Conservation (phyloP, 1,140 invertebrate genomes). For the Lordiphosa stackelbergi region DNA sequence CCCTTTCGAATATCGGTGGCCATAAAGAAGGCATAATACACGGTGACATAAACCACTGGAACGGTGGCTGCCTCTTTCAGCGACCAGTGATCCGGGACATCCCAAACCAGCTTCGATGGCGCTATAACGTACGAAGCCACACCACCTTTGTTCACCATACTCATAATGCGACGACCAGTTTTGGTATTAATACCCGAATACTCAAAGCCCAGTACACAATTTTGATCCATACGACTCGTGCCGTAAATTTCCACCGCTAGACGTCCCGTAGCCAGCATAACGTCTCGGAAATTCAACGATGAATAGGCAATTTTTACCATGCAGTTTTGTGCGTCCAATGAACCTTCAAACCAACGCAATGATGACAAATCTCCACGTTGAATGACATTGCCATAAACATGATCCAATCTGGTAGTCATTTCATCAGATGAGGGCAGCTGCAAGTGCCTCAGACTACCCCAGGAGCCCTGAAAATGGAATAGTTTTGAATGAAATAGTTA, state of each 20-base stretch:
- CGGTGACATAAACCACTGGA: slow-evolving; percentile 91
- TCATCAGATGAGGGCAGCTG: slow-evolving; percentile 78
- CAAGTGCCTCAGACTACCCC: slow-evolving; percentile 89
- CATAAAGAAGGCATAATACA: slow-evolving; percentile 88
- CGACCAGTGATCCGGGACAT: slow-evolving; percentile 89
- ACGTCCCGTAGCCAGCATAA: slow-evolving; percentile 88
- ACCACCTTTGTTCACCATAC: slow-evolving; percentile 80
- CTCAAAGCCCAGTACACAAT: slow-evolving; percentile 86
- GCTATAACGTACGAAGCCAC: slow-evolving; percentile 82
- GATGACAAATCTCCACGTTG: slow-evolving; percentile 91
- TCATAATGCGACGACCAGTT: slow-evolving; percentile 85
- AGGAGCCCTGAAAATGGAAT: slow-evolving; percentile 80
- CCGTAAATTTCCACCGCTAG: slow-evolving; percentile 81
- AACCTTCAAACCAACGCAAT: slow-evolving; percentile 88
- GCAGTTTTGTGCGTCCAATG: slow-evolving; percentile 70
- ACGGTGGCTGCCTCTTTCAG: slow-evolving; percentile 92
- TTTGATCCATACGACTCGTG: slow-evolving; percentile 79
- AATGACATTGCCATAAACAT: slow-evolving; percentile 88
- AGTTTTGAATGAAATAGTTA: neutral
- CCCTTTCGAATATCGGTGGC: slow-evolving; percentile 82
- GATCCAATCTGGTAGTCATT: slow-evolving; percentile 68
- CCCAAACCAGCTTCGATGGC: slow-evolving; percentile 81
- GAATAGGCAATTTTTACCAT: slow-evolving; percentile 81
- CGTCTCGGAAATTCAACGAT: slow-evolving; percentile 86
- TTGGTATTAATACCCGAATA: slow-evolving; percentile 81